These are phyloP conservation scores for Heptranchias perlo DNA, from an alignment of 2,113 vertebrate genomes.

Conservation along the genomic window DNA sequence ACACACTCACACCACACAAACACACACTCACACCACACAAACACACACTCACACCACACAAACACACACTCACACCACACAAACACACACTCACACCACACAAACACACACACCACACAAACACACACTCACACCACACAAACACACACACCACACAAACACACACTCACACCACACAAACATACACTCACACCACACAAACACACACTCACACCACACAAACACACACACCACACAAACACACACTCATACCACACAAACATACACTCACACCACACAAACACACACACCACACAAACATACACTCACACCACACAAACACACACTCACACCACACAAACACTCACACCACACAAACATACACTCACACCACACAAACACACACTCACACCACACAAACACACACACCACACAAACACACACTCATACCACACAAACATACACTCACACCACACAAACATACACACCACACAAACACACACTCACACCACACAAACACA, in stretches of 20 bases:
- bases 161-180: neutral
- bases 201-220: neutral
- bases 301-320: neutral
- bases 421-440: neutral
- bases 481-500: neutral
- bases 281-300: too few species aligned
- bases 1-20: neutral
- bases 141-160: neutral
- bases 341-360: neutral
- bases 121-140: neutral
- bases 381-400: neutral
- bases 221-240: neutral
- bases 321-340: neutral
- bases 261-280: neutral
- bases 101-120: neutral
- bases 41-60: too few species aligned
- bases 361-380: neutral
- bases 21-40: neutral
- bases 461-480: neutral
- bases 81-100: neutral
- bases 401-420: too few species aligned
- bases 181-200: neutral
- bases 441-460: neutral
- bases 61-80: neutral
- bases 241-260: neutral